These are phyloP conservation scores for Falco naumanni DNA, from an alignment of 2,797 vertebrate species.

Conservation along the genomic window DNA sequence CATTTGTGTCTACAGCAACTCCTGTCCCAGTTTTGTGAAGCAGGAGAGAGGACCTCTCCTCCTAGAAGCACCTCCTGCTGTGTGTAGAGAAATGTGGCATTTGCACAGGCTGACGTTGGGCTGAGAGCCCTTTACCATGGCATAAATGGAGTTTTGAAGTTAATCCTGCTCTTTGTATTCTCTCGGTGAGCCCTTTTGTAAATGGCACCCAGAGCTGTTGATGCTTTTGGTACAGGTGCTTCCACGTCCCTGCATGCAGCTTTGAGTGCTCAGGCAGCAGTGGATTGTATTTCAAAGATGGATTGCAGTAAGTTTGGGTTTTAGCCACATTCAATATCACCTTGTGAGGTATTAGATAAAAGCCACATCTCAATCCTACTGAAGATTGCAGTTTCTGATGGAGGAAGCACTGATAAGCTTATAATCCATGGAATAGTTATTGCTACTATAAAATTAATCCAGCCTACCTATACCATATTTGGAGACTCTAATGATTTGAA, in stretches of 20 bases:
- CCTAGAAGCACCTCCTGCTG: not conserved
- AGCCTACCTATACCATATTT: not conserved
- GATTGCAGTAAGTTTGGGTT: not conserved
- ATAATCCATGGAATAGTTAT: not conserved
- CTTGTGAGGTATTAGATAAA: conserved; percentile 14
- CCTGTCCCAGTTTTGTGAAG: not conserved
- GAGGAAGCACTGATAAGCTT: not conserved
- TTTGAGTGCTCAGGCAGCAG: not conserved
- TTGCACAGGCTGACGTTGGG: not conserved
- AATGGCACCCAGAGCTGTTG: not conserved
- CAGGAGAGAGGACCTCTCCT: not conserved
- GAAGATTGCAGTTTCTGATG: not conserved
- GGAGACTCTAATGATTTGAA: not conserved
- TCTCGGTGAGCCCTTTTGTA: not conserved
- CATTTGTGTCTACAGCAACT: not conserved
- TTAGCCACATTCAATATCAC: not conserved
- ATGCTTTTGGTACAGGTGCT: not conserved
- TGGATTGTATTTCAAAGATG: not conserved
- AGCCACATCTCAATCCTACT: not conserved
- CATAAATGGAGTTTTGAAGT: not conserved
- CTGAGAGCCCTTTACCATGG: not conserved
- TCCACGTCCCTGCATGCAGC: not conserved
- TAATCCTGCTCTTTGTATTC: not conserved
- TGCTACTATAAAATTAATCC: conserved; percentile 2
- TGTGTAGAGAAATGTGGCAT: not conserved